Base-by-base conservation (phyloP, 2,797 vertebrate genomes). In the Cyprinella venusta region DNA sequence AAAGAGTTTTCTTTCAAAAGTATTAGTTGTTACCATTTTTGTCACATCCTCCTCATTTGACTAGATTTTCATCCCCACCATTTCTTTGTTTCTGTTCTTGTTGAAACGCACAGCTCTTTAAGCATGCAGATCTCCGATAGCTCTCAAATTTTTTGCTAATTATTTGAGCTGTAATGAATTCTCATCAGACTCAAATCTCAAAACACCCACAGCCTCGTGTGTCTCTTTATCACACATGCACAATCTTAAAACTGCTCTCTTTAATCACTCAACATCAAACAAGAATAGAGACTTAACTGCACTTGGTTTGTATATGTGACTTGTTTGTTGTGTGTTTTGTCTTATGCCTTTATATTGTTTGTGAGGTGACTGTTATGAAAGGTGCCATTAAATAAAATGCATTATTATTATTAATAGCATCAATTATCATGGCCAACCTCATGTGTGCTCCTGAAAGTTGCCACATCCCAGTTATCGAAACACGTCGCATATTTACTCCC, bases 241-340 rank as follows among this genome's bases (percentile, higher is more conserved):
- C 9, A 45, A 21, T 67, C 9, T 52, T 36, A 24, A 75, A 59
- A 40, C 30, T 40, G 12, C 19, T 26, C 38, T 45, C 38, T 63
- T 26, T 36, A 42, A 26, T 61, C 74, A 76, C 21, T 76, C n/a
- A 26, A 30, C 75, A 36, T 76, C 56, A 77, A 45, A 24, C n/a
- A 45, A 77, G 75, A 40, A 7, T 36, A 36, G 36, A 36, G 36
- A 36, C 36, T 36, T 36, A 0, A 36, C 36, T 36, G 36, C 36
- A 36, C 36, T 36, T 36, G 36, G 6, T 36, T 5, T 36, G 36
- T 36, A 36, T 36, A 36, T 36, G 5, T 5, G 36, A 36, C 36
- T 36, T 36, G 36, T 36, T 36, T 36, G 36, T 36, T 36, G 36
- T 36, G 5, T 36, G 36, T 36, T 36, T 36, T 36, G 5, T 36